Evolutionary conservation across 1,140 invertebrate species (phyloP).

Genomic region (Teleogryllus occipitalis): DNA sequence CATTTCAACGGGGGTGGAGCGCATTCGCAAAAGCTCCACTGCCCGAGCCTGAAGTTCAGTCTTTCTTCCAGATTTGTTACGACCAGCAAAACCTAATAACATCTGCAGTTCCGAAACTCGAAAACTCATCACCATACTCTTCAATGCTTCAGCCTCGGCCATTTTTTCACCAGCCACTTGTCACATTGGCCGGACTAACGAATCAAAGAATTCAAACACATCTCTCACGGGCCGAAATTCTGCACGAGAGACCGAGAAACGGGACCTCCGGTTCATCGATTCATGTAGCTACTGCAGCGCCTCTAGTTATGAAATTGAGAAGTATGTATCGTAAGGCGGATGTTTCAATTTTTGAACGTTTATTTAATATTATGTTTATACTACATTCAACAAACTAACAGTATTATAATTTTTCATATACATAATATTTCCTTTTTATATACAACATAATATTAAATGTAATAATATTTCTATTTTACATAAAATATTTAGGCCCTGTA

Average conservation of each 20-base stretch:
- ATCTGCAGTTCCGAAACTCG: slow-evolving; percentile 77
- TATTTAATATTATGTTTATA: background rate
- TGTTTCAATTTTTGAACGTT: background rate
- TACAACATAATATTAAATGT: too few species aligned
- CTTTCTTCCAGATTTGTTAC: slow-evolving; percentile 80
- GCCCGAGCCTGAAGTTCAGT: slow-evolving; percentile 74
- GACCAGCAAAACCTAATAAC: slow-evolving; percentile 72
- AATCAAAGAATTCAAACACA: background rate
- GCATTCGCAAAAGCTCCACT: slow-evolving; percentile 62
- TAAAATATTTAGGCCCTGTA: too few species aligned
- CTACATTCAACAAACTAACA: background rate
- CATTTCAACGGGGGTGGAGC: slow-evolving; percentile 59
- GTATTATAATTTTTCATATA: background rate
- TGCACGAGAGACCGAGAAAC: background rate
- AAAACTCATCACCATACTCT: slow-evolving; percentile 77
- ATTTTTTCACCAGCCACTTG: background rate
- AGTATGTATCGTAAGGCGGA: background rate
- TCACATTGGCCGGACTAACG: background rate
- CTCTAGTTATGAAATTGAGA: background rate
- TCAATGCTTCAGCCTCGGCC: slow-evolving; percentile 33
- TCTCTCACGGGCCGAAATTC: background rate
- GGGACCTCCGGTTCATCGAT: background rate
- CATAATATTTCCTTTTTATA: too few species aligned
- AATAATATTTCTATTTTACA: too few species aligned
- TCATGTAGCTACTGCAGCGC: background rate